Conservation (phyloP, 2,888 invertebrate genomes). For the Thecophora atra region DNA sequence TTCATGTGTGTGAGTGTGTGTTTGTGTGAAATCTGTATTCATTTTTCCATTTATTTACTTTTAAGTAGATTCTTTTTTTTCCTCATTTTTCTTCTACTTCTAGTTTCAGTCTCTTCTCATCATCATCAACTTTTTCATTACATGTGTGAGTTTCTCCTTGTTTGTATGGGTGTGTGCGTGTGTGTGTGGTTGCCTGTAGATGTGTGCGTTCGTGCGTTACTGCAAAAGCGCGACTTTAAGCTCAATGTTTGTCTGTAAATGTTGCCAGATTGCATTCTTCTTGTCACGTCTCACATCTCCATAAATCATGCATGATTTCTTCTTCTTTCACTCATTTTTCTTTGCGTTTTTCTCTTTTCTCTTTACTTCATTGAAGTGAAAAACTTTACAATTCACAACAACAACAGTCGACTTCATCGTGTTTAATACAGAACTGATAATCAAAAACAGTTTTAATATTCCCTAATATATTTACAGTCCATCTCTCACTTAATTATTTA, state of each 20-base stretch:
- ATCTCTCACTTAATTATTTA: too few species aligned
- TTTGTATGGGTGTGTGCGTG: not conserved
- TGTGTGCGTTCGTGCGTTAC: conserved; percentile 4
- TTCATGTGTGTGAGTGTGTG: not conserved
- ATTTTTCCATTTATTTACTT: not conserved
- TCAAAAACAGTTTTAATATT: too few species aligned
- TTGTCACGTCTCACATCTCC: conserved; percentile 36
- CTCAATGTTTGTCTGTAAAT: conserved; percentile 26
- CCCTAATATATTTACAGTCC: too few species aligned
- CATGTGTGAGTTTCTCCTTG: too few species aligned
- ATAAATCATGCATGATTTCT: conserved; percentile 31
- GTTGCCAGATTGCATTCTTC: conserved; percentile 37
- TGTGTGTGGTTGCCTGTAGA: conserved; percentile 15
- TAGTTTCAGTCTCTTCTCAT: too few species aligned
- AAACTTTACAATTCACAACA: not conserved
- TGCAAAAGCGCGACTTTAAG: conserved; percentile 17
- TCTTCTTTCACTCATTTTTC: conserved; percentile 14
- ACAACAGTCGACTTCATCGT: not conserved
- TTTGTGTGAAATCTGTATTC: conserved; percentile 13
- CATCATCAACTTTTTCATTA: conserved; percentile 18
- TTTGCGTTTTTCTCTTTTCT: not conserved
- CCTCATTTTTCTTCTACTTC: not conserved
- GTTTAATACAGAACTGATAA: not conserved
- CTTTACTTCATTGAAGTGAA: not conserved
- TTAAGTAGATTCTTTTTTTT: not conserved